These are phyloP conservation scores for Mustelus asterias DNA, from an alignment of 2,113 vertebrate species.

Conservation along the genomic window DNA sequence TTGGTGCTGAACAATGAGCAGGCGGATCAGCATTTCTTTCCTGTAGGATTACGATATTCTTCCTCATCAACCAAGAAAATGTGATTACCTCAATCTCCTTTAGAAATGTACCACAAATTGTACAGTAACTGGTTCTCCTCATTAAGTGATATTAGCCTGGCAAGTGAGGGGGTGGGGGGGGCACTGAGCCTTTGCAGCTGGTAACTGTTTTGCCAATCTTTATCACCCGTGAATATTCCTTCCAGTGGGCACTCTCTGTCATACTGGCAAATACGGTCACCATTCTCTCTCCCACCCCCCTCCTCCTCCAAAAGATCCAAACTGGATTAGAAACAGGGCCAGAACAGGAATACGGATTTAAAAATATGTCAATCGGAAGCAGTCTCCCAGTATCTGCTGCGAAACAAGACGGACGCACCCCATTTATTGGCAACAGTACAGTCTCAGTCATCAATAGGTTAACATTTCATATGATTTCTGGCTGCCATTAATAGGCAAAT, in stretches of 20 bases:
- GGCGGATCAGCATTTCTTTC: conserved; percentile 8
- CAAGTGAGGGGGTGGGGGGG: too few relatives aligned
- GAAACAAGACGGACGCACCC: not conserved
- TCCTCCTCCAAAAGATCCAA: too few relatives aligned
- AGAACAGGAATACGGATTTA: not conserved
- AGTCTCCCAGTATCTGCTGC: not conserved
- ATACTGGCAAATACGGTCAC: not conserved
- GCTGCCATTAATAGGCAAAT: too few relatives aligned
- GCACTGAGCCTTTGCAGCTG: not conserved
- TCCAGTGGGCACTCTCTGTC: not conserved
- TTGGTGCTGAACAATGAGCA: not conserved
- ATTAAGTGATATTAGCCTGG: not conserved
- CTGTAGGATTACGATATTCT: conserved; percentile 14
- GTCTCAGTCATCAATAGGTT: not conserved
- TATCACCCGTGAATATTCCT: not conserved
- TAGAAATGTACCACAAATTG: not conserved
- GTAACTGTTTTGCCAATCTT: not conserved
- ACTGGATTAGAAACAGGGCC: not conserved
- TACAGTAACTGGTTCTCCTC: not conserved
- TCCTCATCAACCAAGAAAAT: conserved; percentile 5
- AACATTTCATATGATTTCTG: not conserved
- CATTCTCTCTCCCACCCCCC: too few relatives aligned
- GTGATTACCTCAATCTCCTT: not conserved
- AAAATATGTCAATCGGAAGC: not conserved
- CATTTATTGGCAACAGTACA: not conserved